These are phyloP conservation scores for Phragmatobia fuliginosa DNA, from an alignment of 2,888 invertebrate species.

Conservation along the genomic window DNA sequence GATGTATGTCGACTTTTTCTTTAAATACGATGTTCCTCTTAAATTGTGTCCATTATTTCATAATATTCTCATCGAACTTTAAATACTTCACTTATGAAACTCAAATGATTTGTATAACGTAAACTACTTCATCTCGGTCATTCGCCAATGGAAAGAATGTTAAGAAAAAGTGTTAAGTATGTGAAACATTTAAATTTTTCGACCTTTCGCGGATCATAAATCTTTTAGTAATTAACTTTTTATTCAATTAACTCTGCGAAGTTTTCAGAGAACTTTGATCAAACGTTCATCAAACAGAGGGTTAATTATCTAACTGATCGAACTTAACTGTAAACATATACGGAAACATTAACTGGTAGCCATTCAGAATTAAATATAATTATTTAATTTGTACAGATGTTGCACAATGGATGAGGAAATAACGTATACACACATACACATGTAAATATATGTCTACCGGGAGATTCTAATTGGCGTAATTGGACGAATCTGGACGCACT, in stretches of 20 bases:
- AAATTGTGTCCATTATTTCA: neutral
- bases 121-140: neutral
- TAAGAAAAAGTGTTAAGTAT: neutral
- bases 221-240: constrained; percentile 11
- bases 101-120: neutral
- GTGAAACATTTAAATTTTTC: constrained; percentile 3
- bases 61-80: neutral
- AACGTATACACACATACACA: constrained; percentile 69
- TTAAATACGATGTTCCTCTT: no score
- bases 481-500: constrained; percentile 85
- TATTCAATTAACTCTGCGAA: neutral
- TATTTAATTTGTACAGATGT: constrained; percentile 85
- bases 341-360: constrained; percentile 41
- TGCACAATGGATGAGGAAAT: constrained; percentile 84
- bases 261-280: constrained; percentile 14
- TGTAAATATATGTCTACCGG: constrained; percentile 74
- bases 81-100: neutral
- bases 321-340: constrained; percentile 60
- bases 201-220: neutral
- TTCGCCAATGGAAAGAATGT: neutral
- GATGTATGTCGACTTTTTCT: no score
- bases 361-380: constrained; percentile 68
- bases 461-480: constrained; percentile 86
- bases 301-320: no score
- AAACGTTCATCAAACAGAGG: constrained; percentile 34